phyloP scores from a whole-genome alignment of 2,797 vertebrate genomes.

The Sardinella longiceps region DNA sequence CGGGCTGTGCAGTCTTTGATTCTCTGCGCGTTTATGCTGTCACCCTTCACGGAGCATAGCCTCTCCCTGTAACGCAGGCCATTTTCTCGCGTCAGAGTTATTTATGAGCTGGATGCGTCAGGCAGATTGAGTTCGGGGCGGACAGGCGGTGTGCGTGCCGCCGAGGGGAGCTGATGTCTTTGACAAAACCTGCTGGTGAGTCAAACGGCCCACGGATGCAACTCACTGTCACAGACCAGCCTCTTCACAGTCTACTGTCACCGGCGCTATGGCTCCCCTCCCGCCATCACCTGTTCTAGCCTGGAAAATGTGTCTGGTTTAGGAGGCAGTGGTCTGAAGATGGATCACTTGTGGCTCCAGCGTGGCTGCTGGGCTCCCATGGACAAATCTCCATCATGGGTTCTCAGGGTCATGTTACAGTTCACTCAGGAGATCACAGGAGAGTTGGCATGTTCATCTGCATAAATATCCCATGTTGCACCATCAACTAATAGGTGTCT shows the following conservation, averaged over 20 bases:
- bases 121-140: slow-evolving; percentile 8
- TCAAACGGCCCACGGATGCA: background rate
- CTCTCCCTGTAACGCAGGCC: slow-evolving; percentile 2
- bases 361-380: background rate
- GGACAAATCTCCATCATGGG: background rate
- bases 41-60: slow-evolving; percentile 21
- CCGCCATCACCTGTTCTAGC: background rate
- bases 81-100: slow-evolving; percentile 22
- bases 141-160: background rate
- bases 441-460: background rate
- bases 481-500: background rate
- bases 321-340: background rate
- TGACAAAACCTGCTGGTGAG: slow-evolving; percentile 21
- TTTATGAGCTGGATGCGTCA: slow-evolving; percentile 19
- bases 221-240: background rate
- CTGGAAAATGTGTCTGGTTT: background rate
- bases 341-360: background rate
- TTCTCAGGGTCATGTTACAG: background rate
- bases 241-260: background rate
- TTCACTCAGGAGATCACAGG: background rate
- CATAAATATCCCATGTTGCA: background rate
- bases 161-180: background rate
- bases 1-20: background rate
- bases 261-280: background rate
- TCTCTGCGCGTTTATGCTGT: background rate